Base-by-base conservation (phyloP, 1,140 invertebrate genomes). In the Nasonia giraulti region DNA sequence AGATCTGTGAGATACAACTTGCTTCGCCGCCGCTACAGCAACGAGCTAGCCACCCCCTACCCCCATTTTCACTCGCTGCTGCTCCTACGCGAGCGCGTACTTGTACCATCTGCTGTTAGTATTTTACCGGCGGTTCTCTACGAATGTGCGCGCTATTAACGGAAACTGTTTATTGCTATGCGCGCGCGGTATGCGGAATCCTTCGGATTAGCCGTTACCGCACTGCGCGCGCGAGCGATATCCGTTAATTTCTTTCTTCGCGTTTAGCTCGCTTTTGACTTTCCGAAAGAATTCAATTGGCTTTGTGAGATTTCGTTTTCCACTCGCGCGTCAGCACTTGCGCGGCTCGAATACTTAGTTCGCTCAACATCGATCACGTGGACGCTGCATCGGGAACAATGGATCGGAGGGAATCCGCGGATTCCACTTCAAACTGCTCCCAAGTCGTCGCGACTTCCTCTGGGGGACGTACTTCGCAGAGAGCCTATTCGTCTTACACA, bases 71-170 rank as follows among this genome's bases (percentile, higher is more conserved):
- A 66, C 86, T 80, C 71, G 50, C 62, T 40, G 37, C 83, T 47
- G 37, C 83, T 47, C 1, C 44, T 47, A 40, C 23, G 37, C 50
- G 27, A 20, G 44, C 27, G 27, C 31, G 55, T 27, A 79, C 80
- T 83, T 89, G 92, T 91, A 90, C 91, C 92, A 93, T 92, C 91
- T 93, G 92, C 91, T 93, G 91, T 93, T 92, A 92, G 89, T 92
- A 93, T 93, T 93, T 93, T 93, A 86, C 91, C 88, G 86, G 88
- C 73, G 89, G 83, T 87, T 88, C 69, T 91, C 69, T 91, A 91
- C 90, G 89, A 92, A 91, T 91, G 90, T 87, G 89, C 85, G 84
- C 80, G 89, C 91, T 91, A 92, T 93, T 92, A 92, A 91, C 89
- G 89, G 87, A 90, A 92, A 91, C 90, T 91, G 91, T 92, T 92